These are phyloP conservation scores for Anolis sagrei DNA, from an alignment of 2,113 vertebrate species.

Conservation along the genomic window DNA sequence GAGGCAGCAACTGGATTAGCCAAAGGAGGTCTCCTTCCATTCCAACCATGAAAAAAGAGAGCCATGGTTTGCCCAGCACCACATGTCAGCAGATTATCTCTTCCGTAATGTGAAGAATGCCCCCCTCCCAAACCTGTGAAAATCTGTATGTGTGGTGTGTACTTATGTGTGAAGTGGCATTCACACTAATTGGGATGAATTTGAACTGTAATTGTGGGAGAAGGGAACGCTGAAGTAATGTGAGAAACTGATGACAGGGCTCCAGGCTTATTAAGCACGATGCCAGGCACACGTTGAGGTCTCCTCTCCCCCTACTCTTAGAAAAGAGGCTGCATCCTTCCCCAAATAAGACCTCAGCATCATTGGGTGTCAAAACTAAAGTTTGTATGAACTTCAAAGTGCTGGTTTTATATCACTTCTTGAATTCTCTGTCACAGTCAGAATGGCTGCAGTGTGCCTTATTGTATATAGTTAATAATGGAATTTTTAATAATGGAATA, in stretches of 20 bases:
- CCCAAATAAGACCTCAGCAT: conserved; percentile 9
- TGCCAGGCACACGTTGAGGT: accelerated
- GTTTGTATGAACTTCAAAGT: neutral
- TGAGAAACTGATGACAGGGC: conserved; percentile 23
- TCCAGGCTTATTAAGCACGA: conserved; percentile 20
- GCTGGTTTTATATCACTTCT: neutral
- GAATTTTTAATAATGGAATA: too few relatives aligned
- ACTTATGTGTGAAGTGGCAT: conserved; percentile 14
- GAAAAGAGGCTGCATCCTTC: neutral
- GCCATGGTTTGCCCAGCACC: neutral
- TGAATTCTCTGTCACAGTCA: neutral
- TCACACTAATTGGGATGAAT: neutral
- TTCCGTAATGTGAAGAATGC: conserved; percentile 22
- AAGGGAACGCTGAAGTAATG: conserved; percentile 11
- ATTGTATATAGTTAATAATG: neutral
- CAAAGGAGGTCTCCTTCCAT: too few relatives aligned
- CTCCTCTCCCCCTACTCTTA: neutral
- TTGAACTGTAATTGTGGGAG: conserved; percentile 3
- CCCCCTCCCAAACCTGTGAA: conserved; percentile 1
- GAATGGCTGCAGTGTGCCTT: neutral
- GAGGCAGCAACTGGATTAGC: too few relatives aligned
- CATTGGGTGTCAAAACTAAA: neutral
- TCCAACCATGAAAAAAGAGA: too few relatives aligned
- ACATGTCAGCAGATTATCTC: conserved; percentile 2
- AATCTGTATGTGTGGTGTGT: conserved; percentile 22